Base-by-base conservation (phyloP, 1,140 invertebrate genomes). In the Drosophila fuyamai region DNA sequence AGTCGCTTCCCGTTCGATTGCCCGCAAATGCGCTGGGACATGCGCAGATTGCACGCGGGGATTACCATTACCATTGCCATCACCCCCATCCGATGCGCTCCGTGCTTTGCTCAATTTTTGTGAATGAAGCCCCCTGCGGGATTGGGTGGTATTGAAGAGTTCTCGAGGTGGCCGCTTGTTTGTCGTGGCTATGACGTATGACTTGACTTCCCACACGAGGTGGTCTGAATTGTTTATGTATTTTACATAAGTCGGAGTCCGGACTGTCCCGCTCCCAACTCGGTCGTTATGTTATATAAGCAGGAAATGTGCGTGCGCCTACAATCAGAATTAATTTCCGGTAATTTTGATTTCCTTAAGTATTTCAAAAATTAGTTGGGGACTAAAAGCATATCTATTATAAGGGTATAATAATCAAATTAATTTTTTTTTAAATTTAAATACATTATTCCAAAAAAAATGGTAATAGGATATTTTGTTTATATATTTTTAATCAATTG, bases 71-170 rank as follows among this genome's bases (percentile, higher is more conserved):
- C 43, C 43, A 32, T 18, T 14, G 16, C 32, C 12, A 12, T 23
- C 35, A 23, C 41, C 70, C 36, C 43, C 23, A 12, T 10, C 12
- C n/a, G 14, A 32, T 55, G 56, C 66, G 67, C 47, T 58, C 36
- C 18, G 62, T 77, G 72, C 55, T 76, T 84, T 75, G 67, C 57
- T 61, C 32, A 67, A 73, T 66, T 78, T 82, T 85, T 81, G 82
- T 86, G 82, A 86, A 86, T 86, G 82, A 82, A 86, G 57, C 36
- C 46, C 32, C 14, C 38, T 12, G 12, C 2, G 14, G 57, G 13
- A 14, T 13, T 44, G 13, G 7, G 54, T 40, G 50, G 50, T 48
- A 32, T 35, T 56, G 48, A 27, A 29, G 23, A 27, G 40, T 53
- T 46, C 40, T 57, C 12, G 40, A 12, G 40, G 55, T 35, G 41